A percentile compares a stretch with the other conserved stretches of the same genome.
phyloP scores from a whole-genome alignment of 2,113 vertebrate genomes.

The Globicephala melas region DNA sequence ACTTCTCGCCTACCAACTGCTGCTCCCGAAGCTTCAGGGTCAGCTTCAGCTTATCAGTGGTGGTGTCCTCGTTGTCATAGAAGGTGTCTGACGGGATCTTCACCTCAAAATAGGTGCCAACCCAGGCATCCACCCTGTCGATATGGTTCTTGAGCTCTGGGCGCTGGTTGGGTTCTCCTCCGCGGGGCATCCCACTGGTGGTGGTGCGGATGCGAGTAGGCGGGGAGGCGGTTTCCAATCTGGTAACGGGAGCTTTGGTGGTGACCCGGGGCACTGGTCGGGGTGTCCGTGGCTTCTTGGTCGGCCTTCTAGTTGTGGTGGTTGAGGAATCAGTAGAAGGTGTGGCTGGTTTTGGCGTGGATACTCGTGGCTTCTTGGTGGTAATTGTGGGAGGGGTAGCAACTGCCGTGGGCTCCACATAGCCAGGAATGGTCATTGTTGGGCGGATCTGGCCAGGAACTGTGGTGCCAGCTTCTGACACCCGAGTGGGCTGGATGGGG shows the following conservation, averaged over 20 bases:
- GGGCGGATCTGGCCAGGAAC: conserved; percentile 87
- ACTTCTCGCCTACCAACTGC: conserved; percentile 88
- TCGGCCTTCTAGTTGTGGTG: conserved; percentile 84
- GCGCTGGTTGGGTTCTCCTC: conserved; percentile 85
- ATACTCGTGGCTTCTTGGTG: conserved; percentile 89
- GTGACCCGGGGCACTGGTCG: conserved; percentile 79
- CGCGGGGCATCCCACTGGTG: conserved; percentile 78
- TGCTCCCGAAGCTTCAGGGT: conserved; percentile 91
- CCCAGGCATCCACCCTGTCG: conserved; percentile 93
- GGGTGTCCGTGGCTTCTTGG: conserved; percentile 87
- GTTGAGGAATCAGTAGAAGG: conserved; percentile 86
- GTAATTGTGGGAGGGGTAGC: conserved; percentile 88
- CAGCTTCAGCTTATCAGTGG: conserved; percentile 93
- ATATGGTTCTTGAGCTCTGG: conserved; percentile 93
- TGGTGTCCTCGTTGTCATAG: conserved; percentile 94
- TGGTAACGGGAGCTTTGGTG: conserved; percentile 86
- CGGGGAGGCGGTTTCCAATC: conserved; percentile 88
- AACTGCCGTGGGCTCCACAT: conserved; percentile 89
- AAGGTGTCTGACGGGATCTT: conserved; percentile 96
- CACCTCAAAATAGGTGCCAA: conserved; percentile 96
- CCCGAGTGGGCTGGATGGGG: conserved; percentile 92
- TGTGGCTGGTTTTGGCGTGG: conserved; percentile 83
- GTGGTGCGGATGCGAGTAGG: conserved; percentile 85
- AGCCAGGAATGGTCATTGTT: conserved; percentile 88
- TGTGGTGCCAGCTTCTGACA: conserved; percentile 87